These are phyloP conservation scores for Pseudoatta argentina DNA, from an alignment of 1,140 invertebrate species.

Conservation along the genomic window DNA sequence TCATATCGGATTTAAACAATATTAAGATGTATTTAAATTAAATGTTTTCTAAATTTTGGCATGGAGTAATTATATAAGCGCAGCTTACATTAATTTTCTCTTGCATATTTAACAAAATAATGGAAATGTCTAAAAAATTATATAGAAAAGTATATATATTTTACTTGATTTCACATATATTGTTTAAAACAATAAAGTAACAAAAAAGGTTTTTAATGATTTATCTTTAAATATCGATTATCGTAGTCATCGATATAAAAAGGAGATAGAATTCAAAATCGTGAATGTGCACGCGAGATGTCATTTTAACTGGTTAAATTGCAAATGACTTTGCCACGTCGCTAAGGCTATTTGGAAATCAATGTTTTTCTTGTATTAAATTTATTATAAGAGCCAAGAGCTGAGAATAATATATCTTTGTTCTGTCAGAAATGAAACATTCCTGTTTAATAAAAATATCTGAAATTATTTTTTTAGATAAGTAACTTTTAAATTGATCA, in stretches of 20 bases:
- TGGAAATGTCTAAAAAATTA: background rate
- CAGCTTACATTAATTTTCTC: background rate
- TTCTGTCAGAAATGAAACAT: slow-evolving; percentile 20
- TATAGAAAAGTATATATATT: background rate
- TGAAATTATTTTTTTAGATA: background rate
- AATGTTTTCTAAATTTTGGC: background rate
- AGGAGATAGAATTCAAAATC: slow-evolving; percentile 17
- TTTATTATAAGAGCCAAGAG: slow-evolving; percentile 10
- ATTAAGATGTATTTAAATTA: background rate
- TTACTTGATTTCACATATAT: background rate
- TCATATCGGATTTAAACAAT: background rate
- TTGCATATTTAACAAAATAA: background rate
- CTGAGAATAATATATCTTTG: background rate
- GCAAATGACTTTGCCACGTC: slow-evolving; percentile 8
- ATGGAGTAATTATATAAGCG: background rate
- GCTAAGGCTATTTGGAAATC: slow-evolving; percentile 10
- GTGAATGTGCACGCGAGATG: background rate
- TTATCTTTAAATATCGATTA: slow-evolving; percentile 1
- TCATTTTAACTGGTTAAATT: slow-evolving; percentile 35
- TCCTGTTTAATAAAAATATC: background rate
- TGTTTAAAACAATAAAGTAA: background rate
- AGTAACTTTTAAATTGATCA: background rate
- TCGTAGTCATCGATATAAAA: slow-evolving; percentile 44
- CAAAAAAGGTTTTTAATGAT: background rate
- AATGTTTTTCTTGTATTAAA: slow-evolving; percentile 48